Evolutionary conservation across 2,797 vertebrate genomes (phyloP).

Genomic region (Cuniculus paca): DNA sequence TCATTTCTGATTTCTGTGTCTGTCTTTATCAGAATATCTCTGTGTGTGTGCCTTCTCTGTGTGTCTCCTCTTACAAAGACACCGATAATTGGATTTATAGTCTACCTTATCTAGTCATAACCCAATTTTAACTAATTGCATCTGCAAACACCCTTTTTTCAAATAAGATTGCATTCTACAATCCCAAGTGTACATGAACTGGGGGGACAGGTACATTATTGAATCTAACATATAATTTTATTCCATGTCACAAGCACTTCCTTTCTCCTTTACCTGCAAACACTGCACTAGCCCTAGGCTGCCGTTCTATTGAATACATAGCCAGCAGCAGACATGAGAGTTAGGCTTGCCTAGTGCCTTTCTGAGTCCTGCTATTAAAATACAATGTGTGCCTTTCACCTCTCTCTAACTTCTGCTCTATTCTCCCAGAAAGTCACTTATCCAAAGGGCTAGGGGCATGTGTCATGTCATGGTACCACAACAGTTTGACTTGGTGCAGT

Average conservation of each 20-base stretch:
- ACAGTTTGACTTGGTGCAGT: not conserved
- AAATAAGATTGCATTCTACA: conserved; percentile 9
- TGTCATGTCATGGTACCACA: not conserved
- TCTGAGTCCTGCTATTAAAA: conserved; percentile 34
- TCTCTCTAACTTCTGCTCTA: not conserved
- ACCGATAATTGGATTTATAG: not conserved
- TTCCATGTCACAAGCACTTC: not conserved
- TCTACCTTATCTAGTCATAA: not conserved
- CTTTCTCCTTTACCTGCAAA: not conserved
- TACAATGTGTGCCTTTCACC: not conserved
- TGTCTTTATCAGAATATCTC: not conserved
- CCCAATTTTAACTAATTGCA: not conserved
- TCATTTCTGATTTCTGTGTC: not conserved
- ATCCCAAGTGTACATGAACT: not conserved
- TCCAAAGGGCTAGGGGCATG: not conserved
- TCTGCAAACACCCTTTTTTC: not conserved
- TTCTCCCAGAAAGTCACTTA: conserved; percentile 1
- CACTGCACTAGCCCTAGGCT: not conserved
- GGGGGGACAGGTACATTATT: not conserved
- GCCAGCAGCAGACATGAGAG: not conserved
- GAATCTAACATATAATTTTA: not conserved
- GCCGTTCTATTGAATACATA: not conserved
- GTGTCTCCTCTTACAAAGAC: not conserved
- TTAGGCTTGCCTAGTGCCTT: not conserved
- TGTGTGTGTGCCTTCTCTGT: not conserved